A percentile compares a stretch with the other conserved stretches of the same genome.
phyloP scores from a whole-genome alignment of 1,140 invertebrate species.

The Conus betulinus region DNA sequence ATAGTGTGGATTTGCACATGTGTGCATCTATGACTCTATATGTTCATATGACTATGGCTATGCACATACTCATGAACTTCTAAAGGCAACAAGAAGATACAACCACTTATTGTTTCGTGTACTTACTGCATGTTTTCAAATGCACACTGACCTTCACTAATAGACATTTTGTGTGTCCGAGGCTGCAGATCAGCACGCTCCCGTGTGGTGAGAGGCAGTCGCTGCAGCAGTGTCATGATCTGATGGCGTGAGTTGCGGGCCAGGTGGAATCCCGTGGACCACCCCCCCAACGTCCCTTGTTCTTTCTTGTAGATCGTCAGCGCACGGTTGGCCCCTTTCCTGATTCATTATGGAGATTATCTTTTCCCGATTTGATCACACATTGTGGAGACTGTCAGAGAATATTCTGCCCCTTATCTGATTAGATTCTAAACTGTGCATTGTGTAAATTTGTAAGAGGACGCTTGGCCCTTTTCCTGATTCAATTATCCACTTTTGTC shows the following conservation, averaged over 20 bases:
- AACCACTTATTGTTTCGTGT: no score
- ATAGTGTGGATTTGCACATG: no score
- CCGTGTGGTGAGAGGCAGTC: constrained; percentile 84
- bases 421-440: not conserved
- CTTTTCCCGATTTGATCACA: not conserved
- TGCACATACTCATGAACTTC: no score
- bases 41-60: no score
- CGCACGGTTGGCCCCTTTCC: constrained; percentile 83
- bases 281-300: constrained; percentile 83
- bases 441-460: no score
- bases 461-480: no score
- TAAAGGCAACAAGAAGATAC: no score
- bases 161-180: constrained; percentile 77
- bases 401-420: not conserved
- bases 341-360: constrained; percentile 62
- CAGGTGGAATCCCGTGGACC: constrained; percentile 83
- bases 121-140: not conserved
- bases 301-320: constrained; percentile 86
- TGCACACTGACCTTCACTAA: constrained; percentile 67
- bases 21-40: no score
- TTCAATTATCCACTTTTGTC: no score
- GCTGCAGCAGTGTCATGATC: constrained; percentile 80
- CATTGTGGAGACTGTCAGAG: not conserved
- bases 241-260: constrained; percentile 81
- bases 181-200: constrained; percentile 83